Evolutionary conservation across 2,888 invertebrate species (phyloP).

Genomic region (Pollenia angustigena): DNA sequence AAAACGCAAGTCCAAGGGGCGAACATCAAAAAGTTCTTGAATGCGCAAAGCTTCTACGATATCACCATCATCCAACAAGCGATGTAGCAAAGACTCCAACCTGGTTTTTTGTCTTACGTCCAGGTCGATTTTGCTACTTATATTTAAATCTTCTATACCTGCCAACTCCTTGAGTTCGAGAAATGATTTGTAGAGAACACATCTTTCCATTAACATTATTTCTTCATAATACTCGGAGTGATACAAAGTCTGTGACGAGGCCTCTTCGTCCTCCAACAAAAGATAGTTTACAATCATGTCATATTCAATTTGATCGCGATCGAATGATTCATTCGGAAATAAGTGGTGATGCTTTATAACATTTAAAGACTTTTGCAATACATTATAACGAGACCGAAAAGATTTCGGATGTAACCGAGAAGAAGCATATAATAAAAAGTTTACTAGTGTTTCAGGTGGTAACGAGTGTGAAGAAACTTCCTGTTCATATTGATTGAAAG

Average conservation of each 20-base stretch:
- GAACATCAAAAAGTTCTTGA: slow-evolving; percentile 84
- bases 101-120: slow-evolving; percentile 79
- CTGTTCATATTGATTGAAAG: slow-evolving; percentile 86
- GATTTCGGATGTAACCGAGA: slow-evolving; percentile 84
- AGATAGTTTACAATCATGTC: slow-evolving; percentile 83
- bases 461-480: slow-evolving; percentile 87
- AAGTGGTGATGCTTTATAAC: slow-evolving; percentile 83
- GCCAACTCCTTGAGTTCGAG: slow-evolving; percentile 83
- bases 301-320: slow-evolving; percentile 84
- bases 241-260: slow-evolving; percentile 79
- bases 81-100: slow-evolving; percentile 84
- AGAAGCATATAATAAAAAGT: slow-evolving; percentile 86
- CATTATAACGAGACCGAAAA: slow-evolving; percentile 84
- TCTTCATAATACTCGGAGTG: slow-evolving; percentile 84
- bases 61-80: slow-evolving; percentile 85
- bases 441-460: slow-evolving; percentile 86
- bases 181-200: slow-evolving; percentile 83
- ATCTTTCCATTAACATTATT: slow-evolving; percentile 82
- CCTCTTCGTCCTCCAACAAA: slow-evolving; percentile 74
- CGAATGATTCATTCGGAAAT: slow-evolving; percentile 83
- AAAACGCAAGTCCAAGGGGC: slow-evolving; percentile 85
- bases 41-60: slow-evolving; percentile 86
- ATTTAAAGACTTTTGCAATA: slow-evolving; percentile 82
- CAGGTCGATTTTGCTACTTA: slow-evolving; percentile 78
- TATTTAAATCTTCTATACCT: slow-evolving; percentile 82